phyloP scores from a whole-genome alignment of 2,113 vertebrate genomes.

The Agapornis roseicollis region DNA sequence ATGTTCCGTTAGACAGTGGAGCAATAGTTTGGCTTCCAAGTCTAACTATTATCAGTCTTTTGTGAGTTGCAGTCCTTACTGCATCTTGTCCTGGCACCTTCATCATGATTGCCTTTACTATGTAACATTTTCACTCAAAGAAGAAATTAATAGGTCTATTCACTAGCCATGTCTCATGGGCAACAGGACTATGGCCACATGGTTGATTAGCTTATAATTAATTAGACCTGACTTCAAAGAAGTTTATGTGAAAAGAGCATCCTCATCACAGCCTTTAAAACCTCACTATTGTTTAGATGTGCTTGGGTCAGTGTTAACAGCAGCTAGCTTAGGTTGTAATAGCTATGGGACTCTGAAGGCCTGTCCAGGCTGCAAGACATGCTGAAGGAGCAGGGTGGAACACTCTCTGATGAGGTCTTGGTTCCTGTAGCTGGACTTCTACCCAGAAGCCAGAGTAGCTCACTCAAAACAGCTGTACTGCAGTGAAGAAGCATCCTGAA shows the following conservation, averaged over 20 bases:
- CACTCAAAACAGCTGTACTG: background rate
- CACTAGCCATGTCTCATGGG: background rate
- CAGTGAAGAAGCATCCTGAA: background rate
- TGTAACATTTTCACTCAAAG: background rate
- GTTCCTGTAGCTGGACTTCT: background rate
- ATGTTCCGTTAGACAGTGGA: background rate
- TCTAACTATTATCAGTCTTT: background rate
- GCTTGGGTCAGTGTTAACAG: accelerated
- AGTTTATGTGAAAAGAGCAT: background rate
- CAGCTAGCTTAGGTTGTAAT: background rate
- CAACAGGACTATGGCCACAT: background rate
- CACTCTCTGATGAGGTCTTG: accelerated
- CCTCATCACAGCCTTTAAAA: background rate
- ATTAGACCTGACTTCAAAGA: background rate
- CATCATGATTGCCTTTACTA: background rate
- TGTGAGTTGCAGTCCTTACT: background rate
- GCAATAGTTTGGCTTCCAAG: background rate
- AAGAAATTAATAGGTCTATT: background rate
- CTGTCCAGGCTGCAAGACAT: background rate
- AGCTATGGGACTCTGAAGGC: background rate
- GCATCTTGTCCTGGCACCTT: background rate
- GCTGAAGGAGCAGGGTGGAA: background rate
- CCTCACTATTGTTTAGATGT: background rate
- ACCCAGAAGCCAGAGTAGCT: background rate
- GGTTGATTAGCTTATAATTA: background rate